phyloP scores from a whole-genome alignment of 2,888 invertebrate species.

The Fragum whitleyi region DNA sequence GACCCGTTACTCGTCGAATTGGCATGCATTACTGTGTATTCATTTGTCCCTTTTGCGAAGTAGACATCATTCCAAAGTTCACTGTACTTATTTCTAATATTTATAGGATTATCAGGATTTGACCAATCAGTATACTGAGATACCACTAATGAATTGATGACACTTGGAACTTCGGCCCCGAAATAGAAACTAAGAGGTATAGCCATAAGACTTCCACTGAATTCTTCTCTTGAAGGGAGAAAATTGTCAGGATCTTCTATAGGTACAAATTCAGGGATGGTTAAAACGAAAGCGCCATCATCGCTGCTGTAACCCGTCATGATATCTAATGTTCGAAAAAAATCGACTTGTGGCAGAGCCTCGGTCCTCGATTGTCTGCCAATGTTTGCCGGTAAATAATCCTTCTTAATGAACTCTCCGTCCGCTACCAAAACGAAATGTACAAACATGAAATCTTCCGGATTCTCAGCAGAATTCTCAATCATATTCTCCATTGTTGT shows the following conservation, averaged over 20 bases:
- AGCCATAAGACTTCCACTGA: background rate
- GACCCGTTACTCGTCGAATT: constrained; percentile 83
- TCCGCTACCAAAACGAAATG: constrained; percentile 96
- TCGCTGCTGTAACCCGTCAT: constrained; percentile 96
- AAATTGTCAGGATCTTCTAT: constrained; percentile 14
- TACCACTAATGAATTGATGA: constrained; percentile 11
- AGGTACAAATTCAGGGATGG: background rate
- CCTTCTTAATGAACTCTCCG: constrained; percentile 92
- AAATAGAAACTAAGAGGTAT: background rate
- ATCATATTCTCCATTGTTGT: constrained; percentile 1
- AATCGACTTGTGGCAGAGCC: constrained; percentile 95
- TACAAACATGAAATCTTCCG: constrained; percentile 33
- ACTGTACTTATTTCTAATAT: constrained; percentile 94
- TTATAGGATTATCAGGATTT: constrained; percentile 87
- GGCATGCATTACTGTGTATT: constrained; percentile 92
- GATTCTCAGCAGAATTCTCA: background rate
- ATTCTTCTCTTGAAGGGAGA: background rate
- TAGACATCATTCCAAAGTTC: constrained; percentile 97
- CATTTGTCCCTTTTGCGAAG: constrained; percentile 88
- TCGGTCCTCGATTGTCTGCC: constrained; percentile 93
- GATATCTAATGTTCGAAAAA: constrained; percentile 93
- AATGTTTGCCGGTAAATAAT: constrained; percentile 92
- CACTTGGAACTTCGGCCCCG: constrained; percentile 8
- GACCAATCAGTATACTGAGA: constrained; percentile 42
- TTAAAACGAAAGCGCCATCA: constrained; percentile 17